Evolutionary conservation across 1,140 invertebrate genomes (phyloP).

Genomic region (Lethrus apterus): DNA sequence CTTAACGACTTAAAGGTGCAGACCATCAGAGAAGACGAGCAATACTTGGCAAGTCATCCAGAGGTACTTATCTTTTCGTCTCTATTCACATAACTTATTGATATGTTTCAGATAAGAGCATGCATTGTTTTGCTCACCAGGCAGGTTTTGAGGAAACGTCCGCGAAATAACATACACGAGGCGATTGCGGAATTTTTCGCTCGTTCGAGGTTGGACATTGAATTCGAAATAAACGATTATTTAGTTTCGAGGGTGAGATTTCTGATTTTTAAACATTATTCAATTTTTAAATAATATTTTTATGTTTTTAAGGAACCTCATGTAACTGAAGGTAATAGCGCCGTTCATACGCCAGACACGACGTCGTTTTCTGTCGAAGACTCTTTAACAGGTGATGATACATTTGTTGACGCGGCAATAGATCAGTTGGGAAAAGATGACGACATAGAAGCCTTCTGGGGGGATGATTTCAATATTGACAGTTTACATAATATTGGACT

Average conservation of each 20-base stretch:
- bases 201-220: slow-evolving; percentile 10
- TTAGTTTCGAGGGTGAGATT: slow-evolving; percentile 12
- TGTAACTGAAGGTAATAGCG: too few relatives aligned
- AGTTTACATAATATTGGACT: too few relatives aligned
- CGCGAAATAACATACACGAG: slow-evolving; percentile 10
- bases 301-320: too few relatives aligned
- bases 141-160: slow-evolving; percentile 9
- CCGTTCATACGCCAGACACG: too few relatives aligned
- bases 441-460: too few relatives aligned
- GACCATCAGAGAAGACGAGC: slow-evolving; percentile 18
- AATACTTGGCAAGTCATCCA: slow-evolving; percentile 21
- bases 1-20: slow-evolving; percentile 20
- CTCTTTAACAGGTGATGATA: too few relatives aligned
- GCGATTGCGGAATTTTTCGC: slow-evolving; percentile 17
- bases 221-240: slow-evolving; percentile 11
- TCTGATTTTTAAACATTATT: too few relatives aligned
- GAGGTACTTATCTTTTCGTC: slow-evolving; percentile 18
- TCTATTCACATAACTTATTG: background rate
- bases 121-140: slow-evolving; percentile 12
- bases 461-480: too few relatives aligned
- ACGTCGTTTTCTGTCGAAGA: too few relatives aligned
- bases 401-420: too few relatives aligned
- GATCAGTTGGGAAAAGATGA: too few relatives aligned
- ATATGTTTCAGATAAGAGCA: slow-evolving; percentile 17
- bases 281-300: too few relatives aligned